A percentile compares a stretch with the other conserved stretches of the same genome.
These are phyloP conservation scores for Arion vulgaris DNA, from an alignment of 1,140 invertebrate species.

Conservation along the genomic window DNA sequence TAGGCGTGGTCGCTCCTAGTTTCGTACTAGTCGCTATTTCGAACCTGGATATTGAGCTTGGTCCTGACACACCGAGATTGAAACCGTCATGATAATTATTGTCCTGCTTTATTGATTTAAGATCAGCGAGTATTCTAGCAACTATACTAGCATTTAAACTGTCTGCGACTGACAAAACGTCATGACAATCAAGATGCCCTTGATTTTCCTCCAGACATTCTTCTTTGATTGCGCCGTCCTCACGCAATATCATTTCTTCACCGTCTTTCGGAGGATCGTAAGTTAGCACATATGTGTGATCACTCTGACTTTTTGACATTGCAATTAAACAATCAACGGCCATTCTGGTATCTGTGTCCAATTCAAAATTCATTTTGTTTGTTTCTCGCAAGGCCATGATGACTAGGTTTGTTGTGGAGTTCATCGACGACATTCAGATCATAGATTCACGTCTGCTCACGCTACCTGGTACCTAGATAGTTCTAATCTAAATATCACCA, in stretches of 20 bases:
- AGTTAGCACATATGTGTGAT: slow-evolving; percentile 38
- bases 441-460: neutral
- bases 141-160: slow-evolving; percentile 28
- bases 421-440: slow-evolving; percentile 1
- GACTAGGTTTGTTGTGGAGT: neutral
- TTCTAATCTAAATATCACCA: neutral
- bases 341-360: slow-evolving; percentile 35
- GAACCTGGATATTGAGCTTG: neutral
- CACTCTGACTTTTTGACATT: slow-evolving; percentile 34
- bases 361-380: slow-evolving; percentile 20
- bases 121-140: slow-evolving; percentile 34
- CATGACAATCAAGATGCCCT: slow-evolving; percentile 24
- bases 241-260: neutral
- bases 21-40: slow-evolving; percentile 8
- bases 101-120: slow-evolving; percentile 37
- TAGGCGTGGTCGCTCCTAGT: slow-evolving; percentile 33
- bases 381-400: slow-evolving; percentile 34
- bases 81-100: slow-evolving; percentile 37
- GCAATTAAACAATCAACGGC: slow-evolving; percentile 39
- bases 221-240: neutral
- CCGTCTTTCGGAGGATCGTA: slow-evolving; percentile 16
- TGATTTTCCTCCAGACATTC: neutral
- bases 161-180: slow-evolving; percentile 16
- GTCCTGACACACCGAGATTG: neutral
- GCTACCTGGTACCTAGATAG: neutral